phyloP scores from a whole-genome alignment of 2,888 invertebrate genomes.

The Tenthredo notha region DNA sequence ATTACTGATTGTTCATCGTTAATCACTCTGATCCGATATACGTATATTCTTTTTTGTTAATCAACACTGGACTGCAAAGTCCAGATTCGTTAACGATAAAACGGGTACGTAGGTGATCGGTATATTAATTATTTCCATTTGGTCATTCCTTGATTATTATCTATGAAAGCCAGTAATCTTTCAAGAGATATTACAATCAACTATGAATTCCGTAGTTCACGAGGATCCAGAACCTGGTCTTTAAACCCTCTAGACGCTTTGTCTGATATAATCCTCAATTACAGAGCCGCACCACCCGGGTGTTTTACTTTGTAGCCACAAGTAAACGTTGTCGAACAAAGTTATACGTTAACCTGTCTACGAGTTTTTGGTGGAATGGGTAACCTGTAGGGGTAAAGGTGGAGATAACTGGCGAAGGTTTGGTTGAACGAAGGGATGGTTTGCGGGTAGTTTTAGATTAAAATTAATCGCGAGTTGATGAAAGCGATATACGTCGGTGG shows the following conservation, averaged over 20 bases:
- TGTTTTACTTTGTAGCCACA: conserved; percentile 50
- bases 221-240: not conserved
- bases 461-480: conserved; percentile 74
- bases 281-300: conserved; percentile 13
- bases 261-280: conserved; percentile 16
- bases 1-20: not conserved
- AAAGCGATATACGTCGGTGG: conserved; percentile 56
- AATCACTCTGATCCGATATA: not conserved
- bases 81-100: not conserved
- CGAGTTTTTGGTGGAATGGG: conserved; percentile 28
- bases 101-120: not conserved
- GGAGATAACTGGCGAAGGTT: conserved; percentile 50
- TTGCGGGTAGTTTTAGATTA: conserved; percentile 72
- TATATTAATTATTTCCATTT: not conserved
- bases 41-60: not conserved
- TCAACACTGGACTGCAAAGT: not conserved
- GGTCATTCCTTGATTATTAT: not conserved
- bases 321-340: conserved; percentile 48
- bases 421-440: conserved; percentile 67
- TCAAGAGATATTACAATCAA: not conserved
- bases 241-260: not conserved
- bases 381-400: not conserved
- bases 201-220: not conserved
- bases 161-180: not conserved
- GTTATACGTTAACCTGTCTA: conserved; percentile 43